phyloP scores from a whole-genome alignment of 1,140 invertebrate species.

The Rhagoletis pomonella region DNA sequence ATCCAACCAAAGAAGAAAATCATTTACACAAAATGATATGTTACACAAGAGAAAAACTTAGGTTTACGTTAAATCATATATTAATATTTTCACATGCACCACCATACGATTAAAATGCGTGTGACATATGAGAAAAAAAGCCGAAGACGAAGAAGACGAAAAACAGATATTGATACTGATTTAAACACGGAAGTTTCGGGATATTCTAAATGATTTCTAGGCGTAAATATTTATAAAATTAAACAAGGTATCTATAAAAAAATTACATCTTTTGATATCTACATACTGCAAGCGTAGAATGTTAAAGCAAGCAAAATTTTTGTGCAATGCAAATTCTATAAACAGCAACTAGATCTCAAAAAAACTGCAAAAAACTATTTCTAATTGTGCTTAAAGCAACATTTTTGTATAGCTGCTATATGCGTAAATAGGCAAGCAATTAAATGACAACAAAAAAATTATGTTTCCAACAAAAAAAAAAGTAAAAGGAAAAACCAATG shows the following conservation, averaged over 20 bases:
- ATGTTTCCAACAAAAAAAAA: too few species aligned
- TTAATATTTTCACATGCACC: conserved; percentile 6
- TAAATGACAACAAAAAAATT: too few species aligned
- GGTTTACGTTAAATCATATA: conserved; percentile 24
- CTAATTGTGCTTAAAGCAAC: neutral
- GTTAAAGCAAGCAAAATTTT: conserved; percentile 14
- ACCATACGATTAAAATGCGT: neutral
- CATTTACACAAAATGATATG: conserved; percentile 32
- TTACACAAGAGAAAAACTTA: conserved; percentile 47
- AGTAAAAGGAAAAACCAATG: neutral
- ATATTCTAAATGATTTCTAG: conserved; percentile 35
- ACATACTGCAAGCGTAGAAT: conserved; percentile 35
- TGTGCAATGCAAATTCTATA: neutral
- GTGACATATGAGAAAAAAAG: neutral
- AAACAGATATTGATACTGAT: conserved; percentile 38
- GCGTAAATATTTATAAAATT: conserved; percentile 50
- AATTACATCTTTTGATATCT: neutral
- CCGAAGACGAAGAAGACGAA: conserved; percentile 39
- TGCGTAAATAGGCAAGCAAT: neutral
- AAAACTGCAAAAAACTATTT: conserved; percentile 7
- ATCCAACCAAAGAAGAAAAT: neutral
- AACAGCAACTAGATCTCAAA: conserved; percentile 20
- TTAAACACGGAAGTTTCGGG: conserved; percentile 20
- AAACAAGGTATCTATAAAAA: conserved; percentile 52
- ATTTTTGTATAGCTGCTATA: neutral